Base-by-base conservation (phyloP, 2,888 invertebrate genomes). In the Leptothorax acervorum region DNA sequence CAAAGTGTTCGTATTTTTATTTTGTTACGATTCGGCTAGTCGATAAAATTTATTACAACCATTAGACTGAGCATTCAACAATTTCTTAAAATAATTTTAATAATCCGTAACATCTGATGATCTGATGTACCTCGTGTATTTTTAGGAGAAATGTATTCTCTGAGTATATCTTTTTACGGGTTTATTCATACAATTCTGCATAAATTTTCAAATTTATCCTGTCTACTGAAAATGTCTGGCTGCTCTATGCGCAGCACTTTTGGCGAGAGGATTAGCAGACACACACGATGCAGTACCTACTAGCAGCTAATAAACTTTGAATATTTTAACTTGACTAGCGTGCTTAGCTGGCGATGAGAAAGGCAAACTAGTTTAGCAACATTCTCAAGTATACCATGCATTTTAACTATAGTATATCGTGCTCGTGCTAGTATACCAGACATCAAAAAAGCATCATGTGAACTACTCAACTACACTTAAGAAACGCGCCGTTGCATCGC, bases 241-340 rank as follows among this genome's bases (percentile, higher is more conserved):
- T 57, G 12, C 42, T 28, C 23, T 23, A 9, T 39, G 9, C 53
- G 9, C 35, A 23, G 6, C 35, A 18, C 65, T 55, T 55, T 42
- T 57, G 28, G 12, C n/a, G 35, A 28, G 28, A 57, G 23, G 55
- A 71, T 55, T 57, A 57, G 18, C 39, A 39, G 28, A 57, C 35
- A 11, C 42, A 39, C 35, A 8, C 15, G 39, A 6, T 11, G 9
- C 35, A 51, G 39, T 65, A 0, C 23, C 23, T 23, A 18, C 5
- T 51, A 63, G 62, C 12, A 51, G 63, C 15, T 63, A 23, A 39
- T 48, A 42, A 51, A 76, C 63, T 65, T 76, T 63, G 66, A 66
- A 65, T 53, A 76, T 65, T 66, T 66, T 42, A 76, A 51, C 35
- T 75, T 23, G 28, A 76, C 3, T 65, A 35, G 18, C 42, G 15